Evolutionary conservation across 2,797 vertebrate species (phyloP), one percentile per base, ranked within the genome.

Genomic region (Trachops cirrhosus): DNA sequence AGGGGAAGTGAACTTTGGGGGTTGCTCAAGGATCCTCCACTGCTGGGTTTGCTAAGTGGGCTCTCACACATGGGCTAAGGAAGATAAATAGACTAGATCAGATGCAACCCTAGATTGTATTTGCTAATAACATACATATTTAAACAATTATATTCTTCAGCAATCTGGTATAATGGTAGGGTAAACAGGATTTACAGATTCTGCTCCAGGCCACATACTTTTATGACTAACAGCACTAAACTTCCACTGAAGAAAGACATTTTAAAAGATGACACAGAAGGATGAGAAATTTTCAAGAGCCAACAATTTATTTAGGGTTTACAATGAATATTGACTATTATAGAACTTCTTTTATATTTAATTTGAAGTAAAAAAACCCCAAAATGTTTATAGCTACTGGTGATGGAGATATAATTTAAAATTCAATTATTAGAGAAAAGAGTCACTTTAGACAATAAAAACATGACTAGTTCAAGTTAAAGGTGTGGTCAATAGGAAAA

Each of bases 301-400:
- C 29, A 87, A 57, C 44, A 84, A 62, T 64, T 74, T 79, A 68
- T 32, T 90, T 87, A 89, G n/a, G n/a, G 70, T 74, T 95, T 84
- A 67, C 48, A 90, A 73, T 68, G 34, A 86, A 67, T 14, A 78
- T 11, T 68, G 26, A 29, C 52, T 54, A 64, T 9, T 52, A 64
- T 12, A 70, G 37, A 83, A 90, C 46, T 39, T 77, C 6, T 46
- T 86, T 41, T 70, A 37, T 79, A 9, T 37, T 84, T 84, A 9
- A 48, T 87, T 84, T 74, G 11, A 22, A 86, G 34, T 26, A 46
- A 44, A 24, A 67, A 64, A 7, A 22, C 1, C 2, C 1, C 2
- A 84, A 68, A 80, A 34, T 54, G 12, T 46, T 14, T 73, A 19
- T 44, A 46, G 15, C 3, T 74, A 29, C 4, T 79, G 12, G 14